These are phyloP conservation scores for Perca flavescens DNA, from an alignment of 2,113 vertebrate species.

Conservation along the genomic window DNA sequence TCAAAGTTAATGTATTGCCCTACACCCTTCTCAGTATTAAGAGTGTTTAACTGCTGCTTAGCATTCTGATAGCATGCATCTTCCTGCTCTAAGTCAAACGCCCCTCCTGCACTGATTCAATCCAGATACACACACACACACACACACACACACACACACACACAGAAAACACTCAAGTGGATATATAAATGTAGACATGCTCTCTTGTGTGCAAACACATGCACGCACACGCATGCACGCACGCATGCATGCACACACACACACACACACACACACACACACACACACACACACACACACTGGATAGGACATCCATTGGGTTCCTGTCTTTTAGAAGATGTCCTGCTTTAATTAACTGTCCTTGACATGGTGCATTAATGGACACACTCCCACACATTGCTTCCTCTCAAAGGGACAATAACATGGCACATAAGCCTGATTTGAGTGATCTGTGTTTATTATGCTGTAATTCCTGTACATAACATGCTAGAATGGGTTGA, in stretches of 20 bases:
- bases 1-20: constrained; percentile 70
- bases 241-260: not conserved
- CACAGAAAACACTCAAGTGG: constrained; percentile 19
- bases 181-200: constrained; percentile 6
- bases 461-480: constrained; percentile 12
- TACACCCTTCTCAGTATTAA: constrained; percentile 63
- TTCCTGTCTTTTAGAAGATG: constrained; percentile 24
- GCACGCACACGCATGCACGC: too few relatives aligned
- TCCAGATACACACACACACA: constrained; percentile 20
- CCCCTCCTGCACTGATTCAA: constrained; percentile 33
- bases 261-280: constrained; percentile 1
- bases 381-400: constrained; percentile 3
- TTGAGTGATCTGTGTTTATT: constrained; percentile 40
- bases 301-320: not conserved
- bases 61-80: constrained; percentile 68
- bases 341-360: constrained; percentile 46
- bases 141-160: not conserved
- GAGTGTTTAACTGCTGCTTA: constrained; percentile 68
- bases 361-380: constrained; percentile 11
- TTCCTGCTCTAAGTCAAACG: constrained; percentile 58
- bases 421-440: constrained; percentile 39
- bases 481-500: constrained; percentile 43
- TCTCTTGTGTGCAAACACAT: too few relatives aligned
- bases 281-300: constrained; percentile 2
- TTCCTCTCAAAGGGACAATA: constrained; percentile 22